Evolutionary conservation across 2,888 invertebrate species (phyloP).

Genomic region (Kryphioiulus occultus): DNA sequence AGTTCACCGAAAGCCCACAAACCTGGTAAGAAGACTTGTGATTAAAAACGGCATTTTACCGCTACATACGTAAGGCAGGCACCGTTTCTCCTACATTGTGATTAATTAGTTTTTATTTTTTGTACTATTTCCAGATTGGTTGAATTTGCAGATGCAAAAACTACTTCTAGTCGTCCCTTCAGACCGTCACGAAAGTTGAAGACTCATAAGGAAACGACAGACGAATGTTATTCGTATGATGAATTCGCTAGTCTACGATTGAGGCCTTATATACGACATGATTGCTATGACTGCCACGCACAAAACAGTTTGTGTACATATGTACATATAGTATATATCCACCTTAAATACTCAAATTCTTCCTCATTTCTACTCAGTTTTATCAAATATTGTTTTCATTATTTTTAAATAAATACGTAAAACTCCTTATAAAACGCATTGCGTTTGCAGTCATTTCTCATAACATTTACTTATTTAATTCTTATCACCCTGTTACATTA

Average conservation of each 20-base stretch:
- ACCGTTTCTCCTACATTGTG: too few relatives aligned
- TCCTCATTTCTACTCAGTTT: background rate
- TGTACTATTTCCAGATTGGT: slow-evolving; percentile 43
- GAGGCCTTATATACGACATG: background rate
- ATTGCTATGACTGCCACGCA: background rate
- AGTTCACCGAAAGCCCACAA: background rate
- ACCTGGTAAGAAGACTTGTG: background rate
- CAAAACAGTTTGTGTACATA: background rate
- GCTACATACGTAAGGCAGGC: background rate
- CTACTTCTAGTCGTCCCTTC: slow-evolving; percentile 50
- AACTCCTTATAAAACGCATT: background rate
- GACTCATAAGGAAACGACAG: background rate
- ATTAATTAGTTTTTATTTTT: slow-evolving; percentile 27
- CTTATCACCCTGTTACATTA: too few relatives aligned
- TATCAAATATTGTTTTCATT: background rate
- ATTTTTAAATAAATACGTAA: background rate
- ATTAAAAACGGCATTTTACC: too few relatives aligned
- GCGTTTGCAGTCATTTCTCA: too few relatives aligned
- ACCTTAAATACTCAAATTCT: background rate
- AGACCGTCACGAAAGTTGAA: slow-evolving; percentile 10
- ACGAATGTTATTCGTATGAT: background rate
- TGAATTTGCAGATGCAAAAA: slow-evolving; percentile 51
- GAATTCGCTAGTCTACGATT: background rate
- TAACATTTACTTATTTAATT: too few relatives aligned
- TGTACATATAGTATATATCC: background rate